Conservation (phyloP, 2,888 invertebrate genomes). For the Notodonta dromedarius region DNA sequence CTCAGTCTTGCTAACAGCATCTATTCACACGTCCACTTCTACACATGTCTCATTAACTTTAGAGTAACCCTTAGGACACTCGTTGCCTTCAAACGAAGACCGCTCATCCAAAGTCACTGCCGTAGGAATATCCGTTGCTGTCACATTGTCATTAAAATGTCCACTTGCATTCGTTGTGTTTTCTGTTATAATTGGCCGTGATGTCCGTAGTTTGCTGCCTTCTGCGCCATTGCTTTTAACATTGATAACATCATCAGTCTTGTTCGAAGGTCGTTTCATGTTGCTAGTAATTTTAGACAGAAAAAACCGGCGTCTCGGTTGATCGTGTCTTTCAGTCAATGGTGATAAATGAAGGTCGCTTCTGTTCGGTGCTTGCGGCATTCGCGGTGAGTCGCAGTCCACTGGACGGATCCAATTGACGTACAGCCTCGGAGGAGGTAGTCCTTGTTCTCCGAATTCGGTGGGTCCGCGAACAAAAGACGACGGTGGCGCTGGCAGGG, state of each 20-base stretch:
- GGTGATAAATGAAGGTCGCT: slow-evolving; percentile 29
- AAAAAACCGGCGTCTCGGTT: slow-evolving; percentile 35
- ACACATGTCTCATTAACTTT: slow-evolving; percentile 61
- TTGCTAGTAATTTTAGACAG: slow-evolving; percentile 25
- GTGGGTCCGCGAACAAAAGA: background rate
- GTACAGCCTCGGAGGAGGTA: slow-evolving; percentile 26
- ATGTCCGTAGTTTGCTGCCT: slow-evolving; percentile 7
- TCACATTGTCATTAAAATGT: slow-evolving; percentile 22
- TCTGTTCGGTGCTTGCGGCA: slow-evolving; percentile 12
- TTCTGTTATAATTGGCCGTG: slow-evolving; percentile 9
- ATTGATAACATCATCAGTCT: slow-evolving; percentile 18
- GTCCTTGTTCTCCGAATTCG: background rate
- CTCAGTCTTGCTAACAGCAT: no score
- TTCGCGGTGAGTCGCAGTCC: slow-evolving; percentile 14
- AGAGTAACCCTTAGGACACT: slow-evolving; percentile 56
- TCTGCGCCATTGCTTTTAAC: background rate
- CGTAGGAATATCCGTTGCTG: slow-evolving; percentile 5
- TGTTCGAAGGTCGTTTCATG: slow-evolving; percentile 23
- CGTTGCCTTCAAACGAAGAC: slow-evolving; percentile 57
- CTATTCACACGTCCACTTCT: slow-evolving; percentile 34
- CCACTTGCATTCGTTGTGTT: slow-evolving; percentile 8
- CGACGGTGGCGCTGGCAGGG: slow-evolving; percentile 9
- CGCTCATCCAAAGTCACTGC: slow-evolving; percentile 51
- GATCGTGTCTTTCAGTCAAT: slow-evolving; percentile 29
- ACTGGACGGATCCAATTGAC: slow-evolving; percentile 26